phyloP scores from a whole-genome alignment of 2,797 vertebrate genomes.

The Cryptoprocta ferox region DNA sequence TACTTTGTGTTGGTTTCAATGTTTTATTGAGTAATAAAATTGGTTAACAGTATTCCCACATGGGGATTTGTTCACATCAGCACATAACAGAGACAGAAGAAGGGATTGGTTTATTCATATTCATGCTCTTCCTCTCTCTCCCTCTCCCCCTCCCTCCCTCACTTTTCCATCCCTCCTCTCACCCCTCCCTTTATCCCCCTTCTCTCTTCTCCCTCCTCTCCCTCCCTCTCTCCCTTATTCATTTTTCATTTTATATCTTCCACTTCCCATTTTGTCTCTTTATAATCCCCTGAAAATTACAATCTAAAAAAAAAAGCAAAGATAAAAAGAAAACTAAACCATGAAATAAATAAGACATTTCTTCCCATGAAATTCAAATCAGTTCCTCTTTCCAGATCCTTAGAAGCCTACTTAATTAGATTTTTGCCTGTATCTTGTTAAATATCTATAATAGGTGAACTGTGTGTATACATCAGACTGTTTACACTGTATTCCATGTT shows the following conservation, averaged over 20 bases:
- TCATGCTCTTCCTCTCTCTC: not conserved
- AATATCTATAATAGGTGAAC: not conserved
- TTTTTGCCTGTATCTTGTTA: not conserved
- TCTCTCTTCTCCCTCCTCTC: not conserved
- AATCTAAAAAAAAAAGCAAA: conserved; percentile 31
- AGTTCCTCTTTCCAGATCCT: conserved; percentile 45
- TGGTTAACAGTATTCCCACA: conserved; percentile 48
- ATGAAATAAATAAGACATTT: conserved; percentile 59
- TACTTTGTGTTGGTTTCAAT: conserved; percentile 67
- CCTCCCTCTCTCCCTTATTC: not conserved
- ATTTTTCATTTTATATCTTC: conserved; percentile 44
- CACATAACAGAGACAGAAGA: not conserved
- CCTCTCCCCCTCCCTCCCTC: too few relatives aligned
- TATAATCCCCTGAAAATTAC: conserved; percentile 53
- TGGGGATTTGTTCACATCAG: conserved; percentile 51
- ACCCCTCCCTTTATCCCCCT: not conserved
- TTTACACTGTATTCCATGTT: not conserved
- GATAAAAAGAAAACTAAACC: conserved; percentile 54
- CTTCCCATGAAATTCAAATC: conserved; percentile 49
- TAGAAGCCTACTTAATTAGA: conserved; percentile 22
- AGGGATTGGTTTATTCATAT: not conserved
- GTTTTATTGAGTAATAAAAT: conserved; percentile 69
- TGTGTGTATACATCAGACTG: not conserved
- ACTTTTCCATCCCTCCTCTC: not conserved
- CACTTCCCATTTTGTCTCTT: conserved; percentile 3